These are phyloP conservation scores for Parnassius orleans DNA, from an alignment of 2,888 invertebrate species.

Conservation along the genomic window DNA sequence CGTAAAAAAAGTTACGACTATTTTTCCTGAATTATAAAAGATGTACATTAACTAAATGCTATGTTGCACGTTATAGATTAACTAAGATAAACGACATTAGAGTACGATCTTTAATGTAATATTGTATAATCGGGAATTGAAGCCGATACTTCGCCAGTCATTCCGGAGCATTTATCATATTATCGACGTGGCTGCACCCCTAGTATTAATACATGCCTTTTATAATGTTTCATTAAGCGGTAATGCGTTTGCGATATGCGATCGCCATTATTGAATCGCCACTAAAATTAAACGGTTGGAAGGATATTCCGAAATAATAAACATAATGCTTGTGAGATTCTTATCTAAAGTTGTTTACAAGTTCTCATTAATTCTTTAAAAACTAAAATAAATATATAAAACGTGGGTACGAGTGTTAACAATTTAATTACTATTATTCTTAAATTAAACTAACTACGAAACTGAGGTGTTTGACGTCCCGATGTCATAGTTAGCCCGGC, in stretches of 20 bases:
- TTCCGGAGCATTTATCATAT: conserved; percentile 70
- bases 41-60: conserved; percentile 32
- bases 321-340: background rate
- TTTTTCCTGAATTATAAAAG: conserved; percentile 6
- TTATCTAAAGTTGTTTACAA: conserved; percentile 3
- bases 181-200: conserved; percentile 69
- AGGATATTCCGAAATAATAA: conserved; percentile 2
- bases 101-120: conserved; percentile 51
- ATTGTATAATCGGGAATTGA: conserved; percentile 57
- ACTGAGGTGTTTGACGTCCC: too few relatives aligned
- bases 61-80: conserved; percentile 26
- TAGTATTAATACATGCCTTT: conserved; percentile 66
- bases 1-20: conserved; percentile 10
- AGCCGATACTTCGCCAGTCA: conserved; percentile 66
- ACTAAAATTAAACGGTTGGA: conserved; percentile 17
- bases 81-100: conserved; percentile 37
- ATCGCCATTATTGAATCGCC: conserved; percentile 15
- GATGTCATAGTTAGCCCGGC: too few relatives aligned
- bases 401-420: too few relatives aligned
- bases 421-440: too few relatives aligned
- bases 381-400: too few relatives aligned
- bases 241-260: conserved; percentile 57
- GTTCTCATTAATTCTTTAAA: too few relatives aligned
- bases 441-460: too few relatives aligned
- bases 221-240: conserved; percentile 78